Base-by-base conservation (phyloP, 2,888 invertebrate species). In the Bedellia somnulentella region DNA sequence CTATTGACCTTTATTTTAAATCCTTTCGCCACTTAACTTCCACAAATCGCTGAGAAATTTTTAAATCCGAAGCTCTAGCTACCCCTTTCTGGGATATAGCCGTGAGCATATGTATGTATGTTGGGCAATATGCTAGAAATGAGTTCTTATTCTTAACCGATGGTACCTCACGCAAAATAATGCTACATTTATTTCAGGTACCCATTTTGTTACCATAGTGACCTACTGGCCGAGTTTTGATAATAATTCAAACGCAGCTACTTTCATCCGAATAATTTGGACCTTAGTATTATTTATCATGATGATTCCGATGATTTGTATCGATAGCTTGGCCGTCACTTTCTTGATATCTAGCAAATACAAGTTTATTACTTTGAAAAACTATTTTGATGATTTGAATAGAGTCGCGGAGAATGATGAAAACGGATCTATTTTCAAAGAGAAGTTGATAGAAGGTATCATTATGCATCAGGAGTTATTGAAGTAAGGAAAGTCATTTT, bases 301-400 rank as follows among this genome's bases (percentile, higher is more conserved):
- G 55, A 34, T 71, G 52, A 21, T 58, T 10, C 54, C 51, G 1
- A 70, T 75, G 68, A 61, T 64, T n/a, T 47, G 55, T 0, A 54
- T 61, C 0, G 73, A 73, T 32, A 39, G 49, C 2, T 55, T 58
- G 22, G 57, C 59, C 0, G 51, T 73, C 49, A 40, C 52, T 2
- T 53, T 58, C 30, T 43, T 75, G 9, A 64, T 71, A 5, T 60
- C 67, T 43, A 62, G 54, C 32, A 68, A 68, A 35, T 68, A 68
- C 35, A 75, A 75, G 39, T 60, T 70, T 23, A 60, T 68, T n/a
- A 59, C 67, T 1, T 34, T 75, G 17, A 50, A 55, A 35, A 39
- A 52, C 22, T 71, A 68, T 37, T 68, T 73, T 13, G 60, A 61
- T 35, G 47, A 45, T 5, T 36, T 73, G 47, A 29, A 37, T 41